phyloP scores from a whole-genome alignment of 2,113 vertebrate genomes.

The Eurystomus gularis region DNA sequence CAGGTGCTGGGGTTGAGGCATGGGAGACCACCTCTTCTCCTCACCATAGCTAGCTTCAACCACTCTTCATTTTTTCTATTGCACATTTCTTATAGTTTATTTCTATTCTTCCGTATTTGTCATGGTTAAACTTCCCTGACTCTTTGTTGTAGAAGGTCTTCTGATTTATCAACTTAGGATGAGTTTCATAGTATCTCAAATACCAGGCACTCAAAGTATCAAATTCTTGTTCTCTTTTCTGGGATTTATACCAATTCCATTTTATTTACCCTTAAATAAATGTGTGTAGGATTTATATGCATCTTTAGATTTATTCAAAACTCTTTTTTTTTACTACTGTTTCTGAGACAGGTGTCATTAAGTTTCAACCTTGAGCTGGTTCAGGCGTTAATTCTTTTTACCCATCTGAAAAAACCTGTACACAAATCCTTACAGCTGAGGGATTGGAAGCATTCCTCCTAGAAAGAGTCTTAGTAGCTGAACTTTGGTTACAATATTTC shows the following conservation, averaged over 20 bases:
- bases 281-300: neutral
- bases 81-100: neutral
- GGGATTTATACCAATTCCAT: neutral
- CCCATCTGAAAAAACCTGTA: neutral
- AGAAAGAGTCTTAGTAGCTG: neutral
- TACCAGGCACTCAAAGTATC: neutral
- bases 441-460: neutral
- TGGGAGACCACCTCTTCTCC: neutral
- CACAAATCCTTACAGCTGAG: neutral
- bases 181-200: neutral
- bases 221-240: neutral
- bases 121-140: neutral
- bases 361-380: neutral
- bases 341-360: neutral
- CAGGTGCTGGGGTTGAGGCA: accelerated
- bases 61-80: neutral
- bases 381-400: neutral
- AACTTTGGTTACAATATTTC: neutral
- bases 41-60: neutral
- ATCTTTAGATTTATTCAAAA: neutral
- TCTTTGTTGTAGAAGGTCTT: neutral
- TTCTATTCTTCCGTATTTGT: neutral
- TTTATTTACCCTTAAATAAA: neutral
- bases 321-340: neutral
- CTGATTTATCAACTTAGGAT: neutral